Evolutionary conservation across 2,797 vertebrate genomes (phyloP), one percentile per base, ranked within the genome.

Genomic region (Alca torda): DNA sequence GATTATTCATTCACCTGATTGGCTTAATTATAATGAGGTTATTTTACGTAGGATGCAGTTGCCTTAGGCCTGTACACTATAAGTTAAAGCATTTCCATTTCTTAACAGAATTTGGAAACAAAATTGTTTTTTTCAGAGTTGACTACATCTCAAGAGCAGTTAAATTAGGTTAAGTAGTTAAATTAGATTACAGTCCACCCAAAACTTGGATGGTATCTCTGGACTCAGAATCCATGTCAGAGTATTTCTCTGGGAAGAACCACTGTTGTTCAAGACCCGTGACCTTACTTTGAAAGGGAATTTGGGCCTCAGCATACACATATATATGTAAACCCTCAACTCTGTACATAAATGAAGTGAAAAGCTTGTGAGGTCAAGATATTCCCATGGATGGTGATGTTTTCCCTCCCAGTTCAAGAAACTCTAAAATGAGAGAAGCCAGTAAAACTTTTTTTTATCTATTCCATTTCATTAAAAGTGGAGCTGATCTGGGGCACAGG

Each of bases 91-190:
- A 31, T 35, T 83, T 78, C 23, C 20, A 41, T 26, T 77, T 75
- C 76, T 75, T 86, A 90, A 89, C 25, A 83, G 72, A 85, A 96
- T 72, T 79, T 94, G 82, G 89, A 95, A 96, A 93, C 48, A 61
- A 76, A 77, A 14, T 61, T 81, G 50, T 84, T 94, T 91, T 81
- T 86, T 72, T 33, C 41, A 48, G 30, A 87, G 41, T 84, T 28
- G 73, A 53, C 72, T 91, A 50, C 43, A 69, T 70, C 72, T 93
- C 84, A 80, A 2, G 13, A 92, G 57, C 57, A 96, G 45, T 73
- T 96, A 89, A 95, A 96, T 94, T 93, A 92, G 80, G 35, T 94
- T 90, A 96, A 93, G 74, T 35, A 82, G 46, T 88, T 83, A 84
- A 92, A 96, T 96, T 89, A 83, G 92, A 92, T 93, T 93, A 94